Percentiles rank a stretch among this genome's conserved stretches.
These are phyloP conservation scores for Rhorus exstirpatorius DNA, from an alignment of 2,888 invertebrate species.

Conservation along the genomic window DNA sequence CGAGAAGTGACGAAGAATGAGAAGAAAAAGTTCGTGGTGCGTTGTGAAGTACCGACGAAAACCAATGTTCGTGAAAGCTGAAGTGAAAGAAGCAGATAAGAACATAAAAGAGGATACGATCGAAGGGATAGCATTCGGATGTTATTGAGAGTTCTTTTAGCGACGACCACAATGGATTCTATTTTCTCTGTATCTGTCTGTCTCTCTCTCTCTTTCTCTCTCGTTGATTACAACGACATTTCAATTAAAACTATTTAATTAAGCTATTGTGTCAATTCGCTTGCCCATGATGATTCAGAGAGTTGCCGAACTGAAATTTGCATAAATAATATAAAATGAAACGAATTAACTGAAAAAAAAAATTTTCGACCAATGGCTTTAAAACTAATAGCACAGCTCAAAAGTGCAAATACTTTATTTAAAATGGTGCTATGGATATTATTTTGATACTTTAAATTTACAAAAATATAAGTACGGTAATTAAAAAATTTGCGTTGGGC, in stretches of 20 bases:
- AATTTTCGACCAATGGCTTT: no score
- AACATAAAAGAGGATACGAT: slow-evolving; percentile 6
- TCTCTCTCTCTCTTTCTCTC: not conserved
- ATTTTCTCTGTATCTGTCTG: not conserved
- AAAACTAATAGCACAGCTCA: not conserved
- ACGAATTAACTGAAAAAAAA: no score
- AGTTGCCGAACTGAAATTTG: no score
- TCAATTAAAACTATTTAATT: no score
- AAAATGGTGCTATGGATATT: no score
- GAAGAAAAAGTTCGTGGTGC: slow-evolving; percentile 4
- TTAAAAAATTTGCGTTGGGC: no score
- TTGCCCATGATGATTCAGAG: no score
- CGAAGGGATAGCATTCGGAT: slow-evolving; percentile 24
- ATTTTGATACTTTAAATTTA: no score
- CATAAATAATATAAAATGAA: no score
- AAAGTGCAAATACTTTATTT: not conserved
- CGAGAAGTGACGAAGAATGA: not conserved
- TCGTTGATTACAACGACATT: not conserved
- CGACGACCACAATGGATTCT: not conserved
- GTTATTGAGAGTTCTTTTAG: slow-evolving; percentile 20
- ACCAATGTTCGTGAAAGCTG: slow-evolving; percentile 13
- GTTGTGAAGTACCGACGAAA: not conserved
- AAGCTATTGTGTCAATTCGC: no score
- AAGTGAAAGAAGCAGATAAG: not conserved
- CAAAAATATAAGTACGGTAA: no score